Evolutionary conservation across 1,140 invertebrate genomes (phyloP).

Genomic region (Drosophila sulfurigaster): DNA sequence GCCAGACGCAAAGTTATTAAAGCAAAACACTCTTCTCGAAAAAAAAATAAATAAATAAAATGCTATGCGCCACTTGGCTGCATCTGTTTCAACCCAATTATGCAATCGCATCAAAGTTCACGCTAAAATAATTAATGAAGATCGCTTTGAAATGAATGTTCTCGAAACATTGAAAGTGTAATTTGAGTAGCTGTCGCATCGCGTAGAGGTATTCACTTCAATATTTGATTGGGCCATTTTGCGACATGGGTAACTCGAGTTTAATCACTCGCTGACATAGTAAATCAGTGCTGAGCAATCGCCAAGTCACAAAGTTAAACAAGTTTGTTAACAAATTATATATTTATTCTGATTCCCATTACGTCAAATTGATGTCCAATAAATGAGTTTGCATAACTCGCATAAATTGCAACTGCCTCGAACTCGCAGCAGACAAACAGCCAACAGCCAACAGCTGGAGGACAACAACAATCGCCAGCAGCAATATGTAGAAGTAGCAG

Average conservation of each 20-base stretch:
- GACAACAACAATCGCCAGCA: conserved; percentile 73
- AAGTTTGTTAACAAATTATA: conserved; percentile 58
- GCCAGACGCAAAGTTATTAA: conserved; percentile 7
- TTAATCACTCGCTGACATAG: conserved; percentile 49
- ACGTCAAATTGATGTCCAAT: conserved; percentile 73
- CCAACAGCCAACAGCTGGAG: conserved; percentile 55
- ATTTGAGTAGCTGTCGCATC: not conserved
- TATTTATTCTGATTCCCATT: conserved; percentile 64
- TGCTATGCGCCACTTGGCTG: not conserved
- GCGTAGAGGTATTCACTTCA: not conserved
- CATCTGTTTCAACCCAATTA: conserved; percentile 11
- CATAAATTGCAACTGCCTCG: conserved; percentile 60
- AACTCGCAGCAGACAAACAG: conserved; percentile 35
- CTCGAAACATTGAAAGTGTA: not conserved
- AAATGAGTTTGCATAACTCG: conserved; percentile 63
- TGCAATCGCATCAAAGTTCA: conserved; percentile 5
- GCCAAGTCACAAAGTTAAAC: conserved; percentile 5
- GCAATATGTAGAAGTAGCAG: not conserved
- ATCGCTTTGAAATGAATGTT: not conserved
- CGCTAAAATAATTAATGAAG: conserved; percentile 5
- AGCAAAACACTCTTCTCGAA: not conserved
- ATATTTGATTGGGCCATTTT: conserved; percentile 25
- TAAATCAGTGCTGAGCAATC: conserved; percentile 1
- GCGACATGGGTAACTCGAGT: conserved; percentile 33
- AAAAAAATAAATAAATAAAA: not conserved